A percentile compares a stretch with the other conserved stretches of the same genome.
Conservation (phyloP, 1,140 invertebrate genomes). For the Megalonaias nervosa region DNA sequence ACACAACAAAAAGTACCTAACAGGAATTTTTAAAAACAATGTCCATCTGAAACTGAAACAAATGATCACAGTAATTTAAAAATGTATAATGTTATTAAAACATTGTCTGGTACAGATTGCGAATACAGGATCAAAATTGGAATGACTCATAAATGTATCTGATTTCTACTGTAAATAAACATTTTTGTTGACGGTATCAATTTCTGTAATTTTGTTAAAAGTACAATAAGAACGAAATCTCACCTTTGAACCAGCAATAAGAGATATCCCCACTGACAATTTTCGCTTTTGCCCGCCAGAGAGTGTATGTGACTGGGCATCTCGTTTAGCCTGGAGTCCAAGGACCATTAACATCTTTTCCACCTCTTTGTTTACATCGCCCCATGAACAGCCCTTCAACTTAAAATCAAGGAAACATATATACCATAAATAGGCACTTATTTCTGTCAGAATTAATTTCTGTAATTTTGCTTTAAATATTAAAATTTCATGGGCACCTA, state of each 20-base stretch:
- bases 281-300: slow-evolving; percentile 75
- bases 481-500: no score
- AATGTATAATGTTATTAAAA: background rate
- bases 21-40: no score
- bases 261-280: slow-evolving; percentile 73
- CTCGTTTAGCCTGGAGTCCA: slow-evolving; percentile 76
- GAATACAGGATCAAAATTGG: no score
- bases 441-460: no score
- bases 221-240: slow-evolving; percentile 20
- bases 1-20: no score
- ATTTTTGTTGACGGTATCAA: no score
- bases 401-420: no score
- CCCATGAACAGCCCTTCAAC: slow-evolving; percentile 78
- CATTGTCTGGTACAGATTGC: background rate
- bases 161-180: background rate
- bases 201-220: background rate
- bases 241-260: slow-evolving; percentile 73
- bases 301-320: slow-evolving; percentile 79
- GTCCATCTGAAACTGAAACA: background rate
- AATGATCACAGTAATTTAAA: background rate
- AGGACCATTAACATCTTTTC: slow-evolving; percentile 73
- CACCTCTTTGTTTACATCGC: slow-evolving; percentile 73
- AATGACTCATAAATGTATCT: no score
- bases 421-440: no score
- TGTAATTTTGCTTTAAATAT: no score